Conservation (phyloP, 2,888 invertebrate genomes). For the Norana najaformis region DNA sequence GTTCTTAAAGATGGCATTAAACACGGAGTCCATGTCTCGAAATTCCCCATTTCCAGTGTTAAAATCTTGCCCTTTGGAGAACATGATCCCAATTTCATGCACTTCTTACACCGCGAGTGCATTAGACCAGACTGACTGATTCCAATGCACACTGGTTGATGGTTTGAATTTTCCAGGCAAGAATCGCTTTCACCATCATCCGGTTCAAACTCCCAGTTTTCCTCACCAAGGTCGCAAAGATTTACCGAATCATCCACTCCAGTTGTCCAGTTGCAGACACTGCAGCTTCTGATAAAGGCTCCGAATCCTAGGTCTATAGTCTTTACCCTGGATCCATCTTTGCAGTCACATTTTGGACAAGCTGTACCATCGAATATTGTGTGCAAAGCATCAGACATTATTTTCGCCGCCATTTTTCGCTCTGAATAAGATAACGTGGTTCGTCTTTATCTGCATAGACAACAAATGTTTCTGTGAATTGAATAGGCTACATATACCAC, state of each 20-base stretch:
- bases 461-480: background rate
- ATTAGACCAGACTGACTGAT: background rate
- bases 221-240: background rate
- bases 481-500: too few relatives aligned
- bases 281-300: background rate
- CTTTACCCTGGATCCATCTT: background rate
- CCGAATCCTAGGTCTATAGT: background rate
- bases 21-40: background rate
- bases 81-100: background rate
- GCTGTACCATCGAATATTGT: background rate
- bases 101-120: background rate
- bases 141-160: background rate
- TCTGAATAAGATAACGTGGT: background rate
- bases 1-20: background rate
- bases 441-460: background rate
- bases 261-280: background rate
- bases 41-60: background rate
- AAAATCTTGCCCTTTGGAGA: background rate
- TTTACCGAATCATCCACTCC: background rate
- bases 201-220: slow-evolving; percentile 10
- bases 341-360: background rate
- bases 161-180: background rate
- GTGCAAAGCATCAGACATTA: background rate
- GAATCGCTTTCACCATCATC: background rate
- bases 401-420: background rate